Conservation (phyloP, 2,888 invertebrate species). For the Belgica antarctica region DNA sequence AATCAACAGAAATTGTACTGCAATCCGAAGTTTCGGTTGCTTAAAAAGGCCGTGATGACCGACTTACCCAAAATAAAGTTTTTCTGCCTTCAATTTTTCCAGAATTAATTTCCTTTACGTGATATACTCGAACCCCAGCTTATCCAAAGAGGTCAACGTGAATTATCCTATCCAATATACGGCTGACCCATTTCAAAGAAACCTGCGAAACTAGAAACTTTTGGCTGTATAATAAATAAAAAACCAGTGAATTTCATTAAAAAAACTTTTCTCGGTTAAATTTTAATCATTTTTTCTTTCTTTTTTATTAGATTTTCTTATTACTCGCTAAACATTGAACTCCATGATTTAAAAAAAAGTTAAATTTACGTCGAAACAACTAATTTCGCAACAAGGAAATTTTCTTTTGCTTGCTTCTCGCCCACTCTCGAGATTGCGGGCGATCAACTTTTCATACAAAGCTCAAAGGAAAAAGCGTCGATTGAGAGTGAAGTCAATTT, state of each 20-base stretch:
- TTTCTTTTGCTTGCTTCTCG: too few relatives aligned
- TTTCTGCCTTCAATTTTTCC: not conserved
- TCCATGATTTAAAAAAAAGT: slow-evolving; percentile 4
- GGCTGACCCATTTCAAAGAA: not conserved
- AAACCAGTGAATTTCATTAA: not conserved
- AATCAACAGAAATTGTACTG: too few relatives aligned
- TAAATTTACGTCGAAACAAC: slow-evolving; percentile 2
- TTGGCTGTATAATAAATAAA: not conserved
- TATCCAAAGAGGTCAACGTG: not conserved
- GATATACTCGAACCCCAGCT: not conserved
- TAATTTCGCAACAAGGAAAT: not conserved
- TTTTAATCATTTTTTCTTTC: slow-evolving; percentile 1
- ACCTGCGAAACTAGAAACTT: not conserved
- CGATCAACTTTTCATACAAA: not conserved
- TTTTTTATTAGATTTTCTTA: slow-evolving; percentile 2
- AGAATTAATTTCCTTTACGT: not conserved
- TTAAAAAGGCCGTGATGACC: too few relatives aligned
- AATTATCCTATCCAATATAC: not conserved
- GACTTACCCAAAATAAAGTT: too few relatives aligned
- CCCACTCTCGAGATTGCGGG: too few relatives aligned
- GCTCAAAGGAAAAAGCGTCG: not conserved
- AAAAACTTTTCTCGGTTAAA: not conserved
- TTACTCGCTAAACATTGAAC: slow-evolving; percentile 13
- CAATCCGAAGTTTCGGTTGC: too few relatives aligned
- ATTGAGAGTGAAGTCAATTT: not conserved